phyloP scores from a whole-genome alignment of 1,140 invertebrate genomes.

The Metopolophium dirhodum region DNA sequence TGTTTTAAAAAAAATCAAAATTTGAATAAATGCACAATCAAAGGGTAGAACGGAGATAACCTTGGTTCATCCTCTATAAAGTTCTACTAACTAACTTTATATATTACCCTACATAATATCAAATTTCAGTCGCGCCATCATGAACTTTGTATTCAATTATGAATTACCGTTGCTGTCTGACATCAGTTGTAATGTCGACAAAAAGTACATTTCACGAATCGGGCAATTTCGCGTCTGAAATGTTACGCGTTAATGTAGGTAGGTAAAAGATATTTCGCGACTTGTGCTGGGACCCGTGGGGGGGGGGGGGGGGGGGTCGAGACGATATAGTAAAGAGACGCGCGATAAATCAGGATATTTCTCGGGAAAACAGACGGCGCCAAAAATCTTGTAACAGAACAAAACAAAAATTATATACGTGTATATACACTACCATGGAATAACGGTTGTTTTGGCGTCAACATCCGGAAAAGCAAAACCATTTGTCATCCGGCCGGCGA shows the following conservation, averaged over 20 bases:
- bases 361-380: slow-evolving; percentile 49
- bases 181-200: neutral
- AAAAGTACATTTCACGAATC: neutral
- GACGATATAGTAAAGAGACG: neutral
- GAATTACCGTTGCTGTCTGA: neutral
- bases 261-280: neutral
- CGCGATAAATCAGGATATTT: slow-evolving; percentile 1
- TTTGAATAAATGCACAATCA: neutral
- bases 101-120: neutral
- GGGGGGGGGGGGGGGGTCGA: neutral
- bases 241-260: neutral
- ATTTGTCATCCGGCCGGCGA: slow-evolving; percentile 45
- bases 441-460: slow-evolving; percentile 43
- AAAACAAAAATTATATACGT: slow-evolving; percentile 22
- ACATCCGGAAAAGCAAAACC: slow-evolving; percentile 49
- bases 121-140: neutral
- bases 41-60: neutral
- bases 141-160: neutral
- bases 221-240: neutral
- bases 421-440: neutral
- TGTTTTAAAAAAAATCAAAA: neutral
- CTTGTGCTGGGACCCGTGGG: neutral
- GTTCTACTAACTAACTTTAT: neutral
- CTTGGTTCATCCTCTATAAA: neutral
- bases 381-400: slow-evolving; percentile 37